Evolutionary conservation across 2,113 vertebrate genomes (phyloP).

Genomic region (Toxotes chatareus): DNA sequence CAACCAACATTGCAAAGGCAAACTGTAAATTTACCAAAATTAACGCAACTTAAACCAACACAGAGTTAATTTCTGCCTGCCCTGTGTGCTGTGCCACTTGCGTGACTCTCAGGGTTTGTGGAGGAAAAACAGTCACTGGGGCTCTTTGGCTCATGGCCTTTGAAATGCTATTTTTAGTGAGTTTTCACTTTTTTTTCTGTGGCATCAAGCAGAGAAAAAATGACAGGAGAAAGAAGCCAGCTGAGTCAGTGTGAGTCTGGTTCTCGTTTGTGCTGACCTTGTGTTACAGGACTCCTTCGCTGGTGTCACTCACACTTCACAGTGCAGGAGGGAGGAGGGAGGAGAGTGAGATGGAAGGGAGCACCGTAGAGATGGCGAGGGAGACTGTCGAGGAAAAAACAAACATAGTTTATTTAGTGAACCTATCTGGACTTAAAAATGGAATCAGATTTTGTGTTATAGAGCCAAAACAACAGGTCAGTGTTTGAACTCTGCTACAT

Average conservation of each 20-base stretch:
- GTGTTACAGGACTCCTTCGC: constrained; percentile 57
- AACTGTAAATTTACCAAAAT: not conserved
- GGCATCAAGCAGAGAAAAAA: constrained; percentile 54
- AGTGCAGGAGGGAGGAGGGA: constrained; percentile 25
- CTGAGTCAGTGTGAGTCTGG: constrained; percentile 70
- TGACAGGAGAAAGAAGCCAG: constrained; percentile 77
- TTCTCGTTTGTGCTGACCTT: constrained; percentile 79
- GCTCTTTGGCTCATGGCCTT: constrained; percentile 62
- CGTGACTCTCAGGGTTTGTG: constrained; percentile 53
- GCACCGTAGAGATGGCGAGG: not conserved
- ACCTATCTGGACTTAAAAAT: constrained; percentile 3
- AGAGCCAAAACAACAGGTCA: constrained; percentile 15
- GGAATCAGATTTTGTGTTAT: not conserved
- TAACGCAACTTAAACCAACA: not conserved
- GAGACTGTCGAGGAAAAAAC: not conserved
- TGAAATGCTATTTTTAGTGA: constrained; percentile 74
- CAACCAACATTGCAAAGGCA: not conserved
- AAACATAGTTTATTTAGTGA: not conserved
- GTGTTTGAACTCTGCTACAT: constrained; percentile 38
- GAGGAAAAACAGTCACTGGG: constrained; percentile 53
- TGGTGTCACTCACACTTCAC: constrained; percentile 62
- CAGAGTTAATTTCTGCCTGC: not conserved
- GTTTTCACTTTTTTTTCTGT: constrained; percentile 60
- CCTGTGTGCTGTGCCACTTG: constrained; percentile 29
- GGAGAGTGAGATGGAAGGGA: not conserved